A percentile compares a stretch with the other conserved stretches of the same genome.
These are phyloP conservation scores for Meliscaeva auricollis DNA, from an alignment of 2,888 invertebrate species.

Conservation along the genomic window DNA sequence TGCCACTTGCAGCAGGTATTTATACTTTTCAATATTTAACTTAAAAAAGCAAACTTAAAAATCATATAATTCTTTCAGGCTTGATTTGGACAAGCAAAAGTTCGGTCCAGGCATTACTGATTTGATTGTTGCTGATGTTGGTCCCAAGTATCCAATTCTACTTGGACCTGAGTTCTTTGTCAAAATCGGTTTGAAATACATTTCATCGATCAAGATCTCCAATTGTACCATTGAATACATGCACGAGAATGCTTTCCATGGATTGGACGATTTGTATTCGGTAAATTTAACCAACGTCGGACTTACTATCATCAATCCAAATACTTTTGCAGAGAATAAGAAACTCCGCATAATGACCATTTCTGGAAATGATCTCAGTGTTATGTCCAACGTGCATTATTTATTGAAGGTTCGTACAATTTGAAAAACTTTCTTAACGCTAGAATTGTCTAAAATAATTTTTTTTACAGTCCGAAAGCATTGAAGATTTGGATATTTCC, in stretches of 20 bases:
- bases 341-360: slow-evolving; percentile 88
- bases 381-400: slow-evolving; percentile 82
- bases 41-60: no score
- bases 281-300: slow-evolving; percentile 89
- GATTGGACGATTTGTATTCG: slow-evolving; percentile 87
- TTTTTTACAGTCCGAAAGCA: slow-evolving; percentile 84
- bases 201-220: slow-evolving; percentile 88
- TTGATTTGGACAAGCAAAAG: slow-evolving; percentile 88
- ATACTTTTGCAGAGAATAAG: slow-evolving; percentile 89
- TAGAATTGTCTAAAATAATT: neutral
- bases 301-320: slow-evolving; percentile 88
- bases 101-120: slow-evolving; percentile 89
- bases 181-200: slow-evolving; percentile 87
- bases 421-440: neutral
- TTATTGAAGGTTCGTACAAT: slow-evolving; percentile 79
- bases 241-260: slow-evolving; percentile 89
- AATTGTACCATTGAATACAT: slow-evolving; percentile 89
- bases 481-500: slow-evolving; percentile 90
- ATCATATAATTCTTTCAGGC: slow-evolving; percentile 79
- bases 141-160: slow-evolving; percentile 86
- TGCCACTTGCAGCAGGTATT: slow-evolving; percentile 87
- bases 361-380: slow-evolving; percentile 87
- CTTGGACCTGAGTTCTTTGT: slow-evolving; percentile 87
- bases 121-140: slow-evolving; percentile 88
- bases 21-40: neutral